A percentile compares a stretch with the other conserved stretches of the same genome.
These are phyloP conservation scores for Gastrophryne carolinensis DNA, from an alignment of 2,797 vertebrate species.

Conservation along the genomic window DNA sequence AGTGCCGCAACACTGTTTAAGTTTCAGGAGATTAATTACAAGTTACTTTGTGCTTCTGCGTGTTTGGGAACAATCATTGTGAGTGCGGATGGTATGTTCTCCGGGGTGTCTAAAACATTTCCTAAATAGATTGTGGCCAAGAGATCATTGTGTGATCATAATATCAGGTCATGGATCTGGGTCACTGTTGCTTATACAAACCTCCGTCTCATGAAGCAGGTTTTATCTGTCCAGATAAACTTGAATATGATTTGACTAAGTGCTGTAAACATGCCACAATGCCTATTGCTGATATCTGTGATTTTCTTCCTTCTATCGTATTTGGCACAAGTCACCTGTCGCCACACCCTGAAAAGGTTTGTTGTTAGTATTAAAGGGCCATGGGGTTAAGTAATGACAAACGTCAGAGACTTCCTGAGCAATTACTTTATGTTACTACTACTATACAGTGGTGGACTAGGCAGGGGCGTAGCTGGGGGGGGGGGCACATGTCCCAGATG, in stretches of 20 bases:
- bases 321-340: not conserved
- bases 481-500: too few species aligned
- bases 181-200: not conserved
- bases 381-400: not conserved
- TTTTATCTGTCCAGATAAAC: constrained; percentile 1
- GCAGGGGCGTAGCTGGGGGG: too few species aligned
- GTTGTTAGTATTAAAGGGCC: not conserved
- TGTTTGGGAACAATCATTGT: not conserved
- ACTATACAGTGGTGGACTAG: too few species aligned
- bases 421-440: too few species aligned
- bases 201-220: not conserved
- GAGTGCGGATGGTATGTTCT: not conserved
- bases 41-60: not conserved
- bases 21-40: not conserved
- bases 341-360: not conserved
- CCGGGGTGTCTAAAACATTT: not conserved
- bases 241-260: not conserved
- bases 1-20: too few species aligned
- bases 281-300: not conserved
- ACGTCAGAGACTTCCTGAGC: too few species aligned
- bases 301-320: not conserved
- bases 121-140: not conserved
- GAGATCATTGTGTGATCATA: not conserved
- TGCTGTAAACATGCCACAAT: not conserved
- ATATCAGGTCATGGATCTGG: not conserved